Conservation (phyloP, 2,888 invertebrate species). For the Tipula confusa region DNA sequence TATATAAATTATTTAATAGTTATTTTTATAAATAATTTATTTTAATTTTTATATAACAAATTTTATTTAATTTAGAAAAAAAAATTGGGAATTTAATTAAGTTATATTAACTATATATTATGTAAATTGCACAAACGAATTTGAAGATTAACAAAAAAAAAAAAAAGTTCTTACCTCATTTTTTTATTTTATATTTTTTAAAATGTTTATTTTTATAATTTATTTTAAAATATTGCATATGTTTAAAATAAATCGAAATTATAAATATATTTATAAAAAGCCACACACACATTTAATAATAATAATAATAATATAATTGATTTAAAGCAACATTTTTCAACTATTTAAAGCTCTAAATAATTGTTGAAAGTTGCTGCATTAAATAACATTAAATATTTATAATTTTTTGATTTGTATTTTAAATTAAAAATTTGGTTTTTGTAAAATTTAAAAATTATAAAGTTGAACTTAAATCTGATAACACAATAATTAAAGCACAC, state of each 20-base stretch:
- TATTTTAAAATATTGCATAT: neutral
- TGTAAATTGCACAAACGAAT: neutral
- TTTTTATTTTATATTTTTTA: neutral
- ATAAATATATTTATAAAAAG: neutral
- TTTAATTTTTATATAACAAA: neutral
- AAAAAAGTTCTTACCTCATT: constrained; percentile 7
- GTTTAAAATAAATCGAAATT: neutral
- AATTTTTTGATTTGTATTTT: neutral
- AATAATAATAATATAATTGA: no score
- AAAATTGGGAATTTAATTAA: no score
- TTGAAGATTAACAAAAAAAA: neutral
- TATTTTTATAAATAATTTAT: no score
- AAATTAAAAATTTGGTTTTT: neutral
- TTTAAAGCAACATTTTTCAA: neutral
- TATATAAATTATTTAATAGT: neutral
- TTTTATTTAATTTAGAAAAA: neutral
- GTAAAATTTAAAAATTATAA: neutral
- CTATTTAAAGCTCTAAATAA: neutral
- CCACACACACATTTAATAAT: neutral
- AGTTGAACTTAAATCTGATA: neutral
- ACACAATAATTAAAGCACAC: constrained; percentile 25
- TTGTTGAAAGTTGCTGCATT: neutral
- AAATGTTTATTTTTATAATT: neutral
- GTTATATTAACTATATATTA: neutral
- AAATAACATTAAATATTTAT: neutral